These are phyloP conservation scores for Lacerta agilis DNA, from an alignment of 2,797 vertebrate species.

Conservation along the genomic window DNA sequence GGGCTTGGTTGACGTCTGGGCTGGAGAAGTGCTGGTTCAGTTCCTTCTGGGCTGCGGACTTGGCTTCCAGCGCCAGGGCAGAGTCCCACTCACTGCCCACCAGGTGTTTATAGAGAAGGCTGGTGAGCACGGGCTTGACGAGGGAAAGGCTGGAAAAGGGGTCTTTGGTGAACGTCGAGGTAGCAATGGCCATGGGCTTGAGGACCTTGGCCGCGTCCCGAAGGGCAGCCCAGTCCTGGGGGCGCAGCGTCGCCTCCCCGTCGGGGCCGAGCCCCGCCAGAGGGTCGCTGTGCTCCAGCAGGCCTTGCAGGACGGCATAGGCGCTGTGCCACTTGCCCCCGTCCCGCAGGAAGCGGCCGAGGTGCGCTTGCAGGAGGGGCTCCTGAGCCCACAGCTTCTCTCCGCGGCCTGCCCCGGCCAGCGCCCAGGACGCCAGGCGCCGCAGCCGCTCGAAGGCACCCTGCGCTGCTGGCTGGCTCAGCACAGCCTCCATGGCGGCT, in stretches of 20 bases:
- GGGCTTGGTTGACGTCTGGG: constrained; percentile 72
- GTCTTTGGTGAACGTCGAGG: constrained; percentile 80
- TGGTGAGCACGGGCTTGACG: constrained; percentile 80
- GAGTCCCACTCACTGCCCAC: constrained; percentile 72
- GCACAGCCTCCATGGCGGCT: constrained; percentile 76
- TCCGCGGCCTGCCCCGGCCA: constrained; percentile 15
- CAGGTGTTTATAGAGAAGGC: constrained; percentile 80
- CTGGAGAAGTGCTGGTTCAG: constrained; percentile 73
- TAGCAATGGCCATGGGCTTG: constrained; percentile 81
- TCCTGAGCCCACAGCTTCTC: constrained; percentile 53
- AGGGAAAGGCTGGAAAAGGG: constrained; percentile 79
- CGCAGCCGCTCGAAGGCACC: constrained; percentile 64
- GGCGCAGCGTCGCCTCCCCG: constrained; percentile 43
- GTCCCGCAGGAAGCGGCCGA: constrained; percentile 45
- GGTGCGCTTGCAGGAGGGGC: constrained; percentile 44
- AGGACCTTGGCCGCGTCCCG: constrained; percentile 78
- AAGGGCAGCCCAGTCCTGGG: constrained; percentile 77
- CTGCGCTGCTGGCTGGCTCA: constrained; percentile 68
- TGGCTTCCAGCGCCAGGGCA: constrained; percentile 55
- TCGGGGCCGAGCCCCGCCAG: constrained; percentile 15
- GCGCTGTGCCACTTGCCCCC: constrained; percentile 56
- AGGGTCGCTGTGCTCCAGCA: constrained; percentile 48
- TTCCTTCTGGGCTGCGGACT: constrained; percentile 74
- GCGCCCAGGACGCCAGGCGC: constrained; percentile 39
- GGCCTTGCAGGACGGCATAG: constrained; percentile 44